phyloP scores from a whole-genome alignment of 2,888 invertebrate genomes.

The Cremastinae sp. region DNA sequence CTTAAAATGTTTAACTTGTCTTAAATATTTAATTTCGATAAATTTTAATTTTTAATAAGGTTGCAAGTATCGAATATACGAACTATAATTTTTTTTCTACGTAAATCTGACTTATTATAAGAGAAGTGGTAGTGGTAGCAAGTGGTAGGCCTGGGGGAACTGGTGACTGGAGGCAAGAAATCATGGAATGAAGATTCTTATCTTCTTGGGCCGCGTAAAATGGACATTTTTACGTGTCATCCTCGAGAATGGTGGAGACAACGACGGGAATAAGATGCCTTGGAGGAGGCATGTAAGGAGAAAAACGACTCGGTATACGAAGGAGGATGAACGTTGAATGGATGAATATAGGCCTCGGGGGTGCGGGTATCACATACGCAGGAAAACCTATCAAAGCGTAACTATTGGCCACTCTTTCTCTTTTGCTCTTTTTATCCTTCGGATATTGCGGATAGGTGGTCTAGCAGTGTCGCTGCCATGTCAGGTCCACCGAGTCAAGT shows the following conservation, averaged over 20 bases:
- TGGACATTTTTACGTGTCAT: conserved; percentile 42
- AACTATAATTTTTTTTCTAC: too few species aligned
- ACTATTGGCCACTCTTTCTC: conserved; percentile 64
- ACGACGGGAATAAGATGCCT: conserved; percentile 13
- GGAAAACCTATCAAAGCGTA: conserved; percentile 71
- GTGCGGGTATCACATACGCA: conserved; percentile 43
- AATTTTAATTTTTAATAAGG: too few species aligned
- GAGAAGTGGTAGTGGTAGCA: too few species aligned
- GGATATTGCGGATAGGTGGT: conserved; percentile 4
- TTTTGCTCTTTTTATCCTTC: conserved; percentile 19
- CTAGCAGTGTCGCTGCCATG: conserved; percentile 69
- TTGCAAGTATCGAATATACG: too few species aligned
- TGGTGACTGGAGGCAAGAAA: not conserved
- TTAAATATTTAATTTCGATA: too few species aligned
- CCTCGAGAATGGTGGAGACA: conserved; percentile 8
- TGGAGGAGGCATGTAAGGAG: not conserved
- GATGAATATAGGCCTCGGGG: conserved; percentile 63
- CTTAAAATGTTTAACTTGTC: too few species aligned
- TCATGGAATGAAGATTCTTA: conserved; percentile 37
- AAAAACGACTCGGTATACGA: conserved; percentile 1
- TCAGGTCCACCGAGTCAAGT: conserved; percentile 79
- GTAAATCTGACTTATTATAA: too few species aligned
- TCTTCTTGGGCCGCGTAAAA: conserved; percentile 2
- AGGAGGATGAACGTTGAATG: conserved; percentile 39
- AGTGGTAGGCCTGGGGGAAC: too few species aligned